Evolutionary conservation across 2,888 invertebrate species (phyloP).

Genomic region (Polyommatus icarus): DNA sequence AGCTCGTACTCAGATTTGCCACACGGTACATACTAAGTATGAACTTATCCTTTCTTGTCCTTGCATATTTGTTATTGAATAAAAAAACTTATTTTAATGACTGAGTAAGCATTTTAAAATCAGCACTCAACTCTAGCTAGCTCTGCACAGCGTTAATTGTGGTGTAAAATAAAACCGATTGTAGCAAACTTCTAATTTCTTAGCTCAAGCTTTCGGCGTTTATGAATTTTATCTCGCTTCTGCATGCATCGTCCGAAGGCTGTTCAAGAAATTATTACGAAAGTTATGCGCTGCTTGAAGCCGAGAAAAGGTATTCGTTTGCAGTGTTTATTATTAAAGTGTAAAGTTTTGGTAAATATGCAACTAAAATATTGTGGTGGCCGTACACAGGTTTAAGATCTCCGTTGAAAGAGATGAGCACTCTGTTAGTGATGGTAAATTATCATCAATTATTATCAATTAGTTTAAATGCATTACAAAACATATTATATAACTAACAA

Average conservation of each 20-base stretch:
- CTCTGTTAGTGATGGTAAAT: no score
- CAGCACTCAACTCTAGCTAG: neutral
- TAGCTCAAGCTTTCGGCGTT: neutral
- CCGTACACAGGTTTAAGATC: no score
- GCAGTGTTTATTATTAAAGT: constrained; percentile 3
- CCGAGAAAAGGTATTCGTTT: constrained; percentile 5
- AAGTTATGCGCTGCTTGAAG: constrained; percentile 6
- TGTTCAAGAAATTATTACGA: constrained; percentile 23
- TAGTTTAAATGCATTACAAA: no score
- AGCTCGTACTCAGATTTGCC: no score
- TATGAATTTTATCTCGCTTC: constrained; percentile 18
- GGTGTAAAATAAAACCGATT: neutral
- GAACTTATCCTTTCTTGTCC: no score
- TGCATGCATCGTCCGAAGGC: constrained; percentile 21
- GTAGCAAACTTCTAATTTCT: neutral
- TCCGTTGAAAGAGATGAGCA: no score
- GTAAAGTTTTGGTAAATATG: neutral
- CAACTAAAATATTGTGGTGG: neutral
- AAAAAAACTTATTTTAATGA: no score
- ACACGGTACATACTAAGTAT: no score
- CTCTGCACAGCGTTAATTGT: neutral
- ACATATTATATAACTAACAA: no score
- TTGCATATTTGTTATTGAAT: neutral
- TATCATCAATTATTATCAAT: no score
- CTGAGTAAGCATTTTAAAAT: neutral